A percentile compares a stretch with the other conserved stretches of the same genome.
Conservation (phyloP, 2,888 invertebrate genomes). For the Lottia scabra region DNA sequence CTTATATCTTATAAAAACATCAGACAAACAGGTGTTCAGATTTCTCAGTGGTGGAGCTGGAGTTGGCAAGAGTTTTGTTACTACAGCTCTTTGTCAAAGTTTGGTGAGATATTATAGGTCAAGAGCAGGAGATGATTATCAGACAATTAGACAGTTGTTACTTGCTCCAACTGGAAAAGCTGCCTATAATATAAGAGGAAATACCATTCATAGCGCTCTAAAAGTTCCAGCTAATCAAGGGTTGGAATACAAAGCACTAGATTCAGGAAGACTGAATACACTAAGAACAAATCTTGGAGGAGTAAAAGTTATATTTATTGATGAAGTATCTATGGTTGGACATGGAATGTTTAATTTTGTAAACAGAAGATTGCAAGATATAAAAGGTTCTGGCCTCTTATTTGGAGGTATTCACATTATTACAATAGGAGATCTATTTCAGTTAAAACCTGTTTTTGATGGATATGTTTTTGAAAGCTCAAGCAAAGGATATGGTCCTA, state of each 20-base stretch:
- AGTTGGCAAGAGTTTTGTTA: slow-evolving; percentile 36
- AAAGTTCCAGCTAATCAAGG: slow-evolving; percentile 24
- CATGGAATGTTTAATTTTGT: slow-evolving; percentile 26
- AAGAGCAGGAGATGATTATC: slow-evolving; percentile 27
- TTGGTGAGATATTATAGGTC: slow-evolving; percentile 29
- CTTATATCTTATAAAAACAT: slow-evolving; percentile 30
- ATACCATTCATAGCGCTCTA: slow-evolving; percentile 24
- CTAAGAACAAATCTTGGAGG: slow-evolving; percentile 4
- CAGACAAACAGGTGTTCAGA: slow-evolving; percentile 25
- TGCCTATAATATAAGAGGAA: slow-evolving; percentile 27
- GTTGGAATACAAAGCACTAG: slow-evolving; percentile 17
- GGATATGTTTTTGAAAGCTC: too few relatives aligned
- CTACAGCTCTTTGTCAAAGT: slow-evolving; percentile 36
- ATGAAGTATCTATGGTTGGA: slow-evolving; percentile 41
- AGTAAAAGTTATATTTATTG: slow-evolving; percentile 31
- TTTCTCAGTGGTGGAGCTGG: slow-evolving; percentile 40
- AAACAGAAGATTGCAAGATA: slow-evolving; percentile 25
- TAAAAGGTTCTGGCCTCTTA: slow-evolving; percentile 19
- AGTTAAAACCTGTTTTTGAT: too few relatives aligned
- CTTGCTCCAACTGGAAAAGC: slow-evolving; percentile 41
- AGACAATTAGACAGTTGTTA: slow-evolving; percentile 19
- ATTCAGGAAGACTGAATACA: slow-evolving; percentile 12
- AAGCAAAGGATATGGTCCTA: too few relatives aligned
- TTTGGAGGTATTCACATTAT: too few relatives aligned
- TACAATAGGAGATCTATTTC: too few relatives aligned